These are phyloP conservation scores for Drosophila sechellia DNA, from an alignment of 1,140 invertebrate species.

Conservation along the genomic window DNA sequence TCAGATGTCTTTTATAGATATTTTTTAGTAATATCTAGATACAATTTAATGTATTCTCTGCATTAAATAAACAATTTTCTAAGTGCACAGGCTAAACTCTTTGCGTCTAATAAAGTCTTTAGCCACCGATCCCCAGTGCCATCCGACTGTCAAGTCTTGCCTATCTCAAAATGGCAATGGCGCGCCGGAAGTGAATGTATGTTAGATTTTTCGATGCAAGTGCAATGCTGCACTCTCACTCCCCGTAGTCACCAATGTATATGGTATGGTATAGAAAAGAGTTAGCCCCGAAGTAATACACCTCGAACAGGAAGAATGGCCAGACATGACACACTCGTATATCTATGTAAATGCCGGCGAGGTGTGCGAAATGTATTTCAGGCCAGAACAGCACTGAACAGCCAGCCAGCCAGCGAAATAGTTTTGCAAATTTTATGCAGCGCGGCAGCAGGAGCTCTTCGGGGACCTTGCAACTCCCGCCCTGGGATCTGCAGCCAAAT, in stretches of 20 bases:
- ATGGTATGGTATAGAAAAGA: not conserved
- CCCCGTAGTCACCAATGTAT: not conserved
- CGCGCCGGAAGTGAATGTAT: constrained; percentile 43
- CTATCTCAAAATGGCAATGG: constrained; percentile 46
- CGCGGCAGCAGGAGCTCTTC: constrained; percentile 16
- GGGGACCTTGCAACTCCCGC: constrained; percentile 30
- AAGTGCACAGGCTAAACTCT: constrained; percentile 23
- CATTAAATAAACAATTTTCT: not conserved
- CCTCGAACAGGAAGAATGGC: constrained; percentile 32
- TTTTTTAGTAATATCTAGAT: no score
- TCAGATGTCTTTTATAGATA: no score
- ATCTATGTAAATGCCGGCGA: constrained; percentile 51
- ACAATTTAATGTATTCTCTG: no score
- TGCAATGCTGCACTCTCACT: constrained; percentile 47
- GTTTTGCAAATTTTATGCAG: constrained; percentile 68
- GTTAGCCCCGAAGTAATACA: constrained; percentile 25
- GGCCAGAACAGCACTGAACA: constrained; percentile 5
- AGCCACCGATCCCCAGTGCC: constrained; percentile 17
- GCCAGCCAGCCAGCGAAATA: constrained; percentile 34
- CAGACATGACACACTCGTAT: constrained; percentile 50
- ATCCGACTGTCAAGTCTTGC: constrained; percentile 33
- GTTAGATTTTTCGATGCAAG: constrained; percentile 63
- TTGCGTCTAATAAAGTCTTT: constrained; percentile 9
- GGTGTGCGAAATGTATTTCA: constrained; percentile 51
- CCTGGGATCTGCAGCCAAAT: constrained; percentile 23